Conservation (phyloP, 2,113 vertebrate species). For the Anoura caudifer region DNA sequence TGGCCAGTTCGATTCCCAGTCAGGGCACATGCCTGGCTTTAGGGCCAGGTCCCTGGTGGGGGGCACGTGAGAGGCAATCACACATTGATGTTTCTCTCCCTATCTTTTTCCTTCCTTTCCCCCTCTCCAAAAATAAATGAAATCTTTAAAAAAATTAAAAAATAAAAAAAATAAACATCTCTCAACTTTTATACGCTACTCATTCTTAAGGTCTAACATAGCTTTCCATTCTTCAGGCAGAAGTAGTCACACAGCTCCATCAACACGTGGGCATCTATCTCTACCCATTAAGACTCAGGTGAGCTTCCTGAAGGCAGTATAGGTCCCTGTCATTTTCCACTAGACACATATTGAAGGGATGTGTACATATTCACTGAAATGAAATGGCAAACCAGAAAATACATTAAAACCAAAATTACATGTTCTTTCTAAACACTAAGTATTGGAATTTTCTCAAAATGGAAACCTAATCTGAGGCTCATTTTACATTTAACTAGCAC, state of each 20-base stretch:
- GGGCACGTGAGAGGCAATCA: too few relatives aligned
- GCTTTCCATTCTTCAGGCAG: neutral
- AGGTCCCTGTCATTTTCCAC: neutral
- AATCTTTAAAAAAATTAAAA: too few relatives aligned
- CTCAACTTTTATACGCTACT: neutral
- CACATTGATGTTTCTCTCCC: too few relatives aligned
- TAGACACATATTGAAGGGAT: neutral
- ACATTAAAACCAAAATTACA: neutral
- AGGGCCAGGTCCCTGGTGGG: too few relatives aligned
- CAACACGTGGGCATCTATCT: neutral
- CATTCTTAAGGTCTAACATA: neutral
- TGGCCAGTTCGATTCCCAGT: too few relatives aligned
- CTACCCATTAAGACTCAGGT: neutral
- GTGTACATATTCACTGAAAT: neutral
- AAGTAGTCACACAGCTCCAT: neutral
- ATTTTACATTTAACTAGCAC: neutral
- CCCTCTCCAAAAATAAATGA: too few relatives aligned
- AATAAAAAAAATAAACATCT: neutral
- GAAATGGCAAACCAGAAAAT: constrained; percentile 23
- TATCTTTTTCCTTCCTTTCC: too few relatives aligned
- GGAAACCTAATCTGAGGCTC: neutral
- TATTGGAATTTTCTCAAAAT: constrained; percentile 12
- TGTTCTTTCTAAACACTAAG: constrained; percentile 15
- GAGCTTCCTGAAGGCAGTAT: neutral
- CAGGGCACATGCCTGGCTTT: too few relatives aligned